Base-by-base conservation (phyloP, 2,888 invertebrate genomes). In the Cantharis lateralis region DNA sequence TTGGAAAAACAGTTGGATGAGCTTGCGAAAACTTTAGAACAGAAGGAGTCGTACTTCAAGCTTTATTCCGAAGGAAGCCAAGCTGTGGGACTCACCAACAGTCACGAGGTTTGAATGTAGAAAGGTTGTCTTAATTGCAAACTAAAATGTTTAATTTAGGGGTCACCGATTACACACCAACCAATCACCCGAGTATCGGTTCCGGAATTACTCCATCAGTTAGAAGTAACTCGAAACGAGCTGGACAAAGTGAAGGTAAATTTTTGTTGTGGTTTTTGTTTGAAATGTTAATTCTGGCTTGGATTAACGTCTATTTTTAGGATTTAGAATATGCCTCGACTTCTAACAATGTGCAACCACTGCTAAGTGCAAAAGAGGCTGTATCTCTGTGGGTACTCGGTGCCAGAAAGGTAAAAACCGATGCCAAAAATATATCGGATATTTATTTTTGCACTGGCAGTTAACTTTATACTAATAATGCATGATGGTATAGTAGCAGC, bases 321-420 rank as follows among this genome's bases (percentile, higher is more conserved):
- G 93, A 93, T 89, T 89, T 92, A 89, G 91, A 92, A 89, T 93
- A 92, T 91, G 91, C 92, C 89, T 91, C 87, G 84, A 85, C 89
- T 82, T 88, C 91, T 88, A 89, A 91, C 91, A 93, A 91, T 90
- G 92, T 92, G 90, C 93, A 93, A 92, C 93, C 93, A 91, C 94
- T 95, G 91, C 93, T 96, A 91, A 95, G 95, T 91, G 95, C 95
- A 91, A 94, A 95, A 93, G 95, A 96, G 93, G 96, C 96, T 91
- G 94, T 96, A 92, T 95, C 95, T 90, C 94, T 96, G 90, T 96
- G 95, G 95, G 95, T 95, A 90, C 94, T 95, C 92, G 95, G 95
- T 92, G 95, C 95, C 91, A 93, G 95, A 92, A 95, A 96, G 95
- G 95, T 96, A 93, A 88, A 82, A 72, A 68, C 75, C 70, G 75